Conservation (phyloP, 64 coral and sea anemone species). For the Trachythela sp. region DNA sequence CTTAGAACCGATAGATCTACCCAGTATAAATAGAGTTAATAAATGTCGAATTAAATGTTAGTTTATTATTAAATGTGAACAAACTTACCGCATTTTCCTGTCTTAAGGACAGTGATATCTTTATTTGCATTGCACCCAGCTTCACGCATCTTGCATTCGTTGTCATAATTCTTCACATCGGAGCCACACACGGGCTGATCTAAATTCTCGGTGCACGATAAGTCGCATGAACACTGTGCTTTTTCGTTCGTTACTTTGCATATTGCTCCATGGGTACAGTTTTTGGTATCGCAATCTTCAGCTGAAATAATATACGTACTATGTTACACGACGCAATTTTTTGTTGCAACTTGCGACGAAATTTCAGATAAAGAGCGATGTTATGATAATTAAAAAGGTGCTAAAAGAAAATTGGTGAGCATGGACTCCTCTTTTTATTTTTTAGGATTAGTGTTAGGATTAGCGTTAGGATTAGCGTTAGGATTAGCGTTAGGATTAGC, state of each 20-base stretch:
- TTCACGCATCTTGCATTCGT: neutral
- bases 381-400: too few relatives aligned
- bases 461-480: too few relatives aligned
- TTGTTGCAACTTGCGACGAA: too few relatives aligned
- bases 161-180: neutral
- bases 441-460: too few relatives aligned
- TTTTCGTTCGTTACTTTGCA: neutral
- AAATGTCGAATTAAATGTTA: too few relatives aligned
- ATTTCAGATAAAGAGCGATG: too few relatives aligned
- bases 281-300: neutral
- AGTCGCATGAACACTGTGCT: neutral
- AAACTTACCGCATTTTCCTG: neutral
- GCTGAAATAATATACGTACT: neutral
- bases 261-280: neutral
- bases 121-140: neutral
- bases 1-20: too few relatives aligned
- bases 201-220: neutral
- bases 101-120: neutral
- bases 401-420: too few relatives aligned
- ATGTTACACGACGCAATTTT: neutral
- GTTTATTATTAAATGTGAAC: neutral
- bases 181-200: slow-evolving; percentile 9
- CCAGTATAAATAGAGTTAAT: too few relatives aligned
- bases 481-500: too few relatives aligned
- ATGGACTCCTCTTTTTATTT: too few relatives aligned